These are phyloP conservation scores for Rhinoderma darwinii DNA, from an alignment of 2,113 vertebrate genomes.

Conservation along the genomic window DNA sequence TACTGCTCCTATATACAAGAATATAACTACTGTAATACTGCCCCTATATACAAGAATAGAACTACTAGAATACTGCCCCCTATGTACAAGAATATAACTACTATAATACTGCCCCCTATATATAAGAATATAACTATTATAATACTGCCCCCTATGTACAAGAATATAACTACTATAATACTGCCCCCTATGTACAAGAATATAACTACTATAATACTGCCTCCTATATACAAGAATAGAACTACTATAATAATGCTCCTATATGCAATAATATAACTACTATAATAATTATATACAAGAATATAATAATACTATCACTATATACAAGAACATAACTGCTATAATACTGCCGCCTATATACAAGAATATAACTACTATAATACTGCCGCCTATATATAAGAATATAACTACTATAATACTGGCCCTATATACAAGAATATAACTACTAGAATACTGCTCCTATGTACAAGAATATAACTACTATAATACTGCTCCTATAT, in stretches of 20 bases:
- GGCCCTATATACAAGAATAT: neutral
- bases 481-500: neutral
- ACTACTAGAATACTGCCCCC: too few relatives aligned
- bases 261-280: neutral
- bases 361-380: neutral
- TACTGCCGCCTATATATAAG: neutral
- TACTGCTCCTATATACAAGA: too few relatives aligned
- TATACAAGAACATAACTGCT: slow-evolving; percentile 2
- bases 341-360: neutral
- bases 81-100: too few relatives aligned
- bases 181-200: too few relatives aligned
- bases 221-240: neutral
- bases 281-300: slow-evolving; percentile 1
- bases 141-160: too few relatives aligned
- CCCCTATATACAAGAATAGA: too few relatives aligned
- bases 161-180: too few relatives aligned
- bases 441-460: slow-evolving; percentile 2
- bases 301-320: neutral
- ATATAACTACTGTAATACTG: too few relatives aligned
- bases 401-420: slow-evolving; percentile 1
- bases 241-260: slow-evolving; percentile 4
- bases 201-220: too few relatives aligned
- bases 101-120: too few relatives aligned
- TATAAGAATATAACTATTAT: too few relatives aligned
- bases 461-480: slow-evolving; percentile 17